Evolutionary conservation across 2,797 vertebrate species (phyloP).

Genomic region (Acomys russatus): DNA sequence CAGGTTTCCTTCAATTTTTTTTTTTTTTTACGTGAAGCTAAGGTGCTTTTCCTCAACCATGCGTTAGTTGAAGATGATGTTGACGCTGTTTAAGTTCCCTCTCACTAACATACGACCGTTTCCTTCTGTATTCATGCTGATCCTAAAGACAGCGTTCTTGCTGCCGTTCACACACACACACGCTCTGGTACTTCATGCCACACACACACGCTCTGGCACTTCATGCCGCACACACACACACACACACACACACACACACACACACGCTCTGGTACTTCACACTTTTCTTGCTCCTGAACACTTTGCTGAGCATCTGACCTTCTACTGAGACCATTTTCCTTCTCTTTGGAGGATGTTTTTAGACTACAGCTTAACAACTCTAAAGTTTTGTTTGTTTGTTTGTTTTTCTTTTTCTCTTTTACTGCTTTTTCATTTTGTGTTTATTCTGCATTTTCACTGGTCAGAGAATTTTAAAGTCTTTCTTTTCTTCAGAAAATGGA

Average conservation of each 20-base stretch:
- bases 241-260: neutral
- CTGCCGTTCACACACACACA: neutral
- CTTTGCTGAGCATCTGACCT: neutral
- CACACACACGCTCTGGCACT: accelerated
- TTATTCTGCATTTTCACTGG: constrained; percentile 14
- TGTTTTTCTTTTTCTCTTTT: neutral
- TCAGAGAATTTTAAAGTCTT: neutral
- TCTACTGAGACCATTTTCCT: neutral
- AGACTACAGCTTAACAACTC: neutral
- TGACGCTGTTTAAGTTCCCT: neutral
- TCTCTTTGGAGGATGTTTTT: neutral
- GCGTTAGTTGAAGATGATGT: neutral
- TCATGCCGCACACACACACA: too few relatives aligned
- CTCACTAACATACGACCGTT: neutral
- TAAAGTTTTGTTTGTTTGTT: neutral
- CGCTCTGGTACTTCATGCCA: too few relatives aligned
- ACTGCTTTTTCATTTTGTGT: neutral
- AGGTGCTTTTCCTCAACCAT: neutral
- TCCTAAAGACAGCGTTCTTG: neutral
- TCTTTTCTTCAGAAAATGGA: neutral
- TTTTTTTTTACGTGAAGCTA: neutral
- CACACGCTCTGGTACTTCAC: too few relatives aligned
- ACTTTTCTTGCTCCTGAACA: neutral
- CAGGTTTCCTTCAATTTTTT: neutral
- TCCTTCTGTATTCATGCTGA: neutral